Conservation (phyloP, 2,888 invertebrate species). For the Tetragnatha montana region DNA sequence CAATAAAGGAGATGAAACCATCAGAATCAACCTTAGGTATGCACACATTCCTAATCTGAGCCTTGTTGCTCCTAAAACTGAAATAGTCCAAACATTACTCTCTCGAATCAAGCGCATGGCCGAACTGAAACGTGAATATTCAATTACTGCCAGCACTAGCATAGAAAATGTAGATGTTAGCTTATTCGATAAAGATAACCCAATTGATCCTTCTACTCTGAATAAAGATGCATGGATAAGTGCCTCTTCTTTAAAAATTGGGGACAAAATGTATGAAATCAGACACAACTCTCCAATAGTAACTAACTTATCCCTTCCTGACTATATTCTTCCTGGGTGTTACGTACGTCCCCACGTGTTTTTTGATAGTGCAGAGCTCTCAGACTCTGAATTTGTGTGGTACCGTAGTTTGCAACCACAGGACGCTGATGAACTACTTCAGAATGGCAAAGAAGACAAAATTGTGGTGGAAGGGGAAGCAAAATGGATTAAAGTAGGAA, state of each 20-base stretch:
- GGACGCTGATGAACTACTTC: not conserved
- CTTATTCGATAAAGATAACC: constrained; percentile 35
- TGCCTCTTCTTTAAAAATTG: constrained; percentile 79
- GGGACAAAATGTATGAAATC: constrained; percentile 80
- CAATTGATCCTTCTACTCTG: constrained; percentile 44
- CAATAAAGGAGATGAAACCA: not conserved
- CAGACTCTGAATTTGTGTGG: constrained; percentile 83
- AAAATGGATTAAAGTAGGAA: constrained; percentile 81
- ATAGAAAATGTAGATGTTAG: constrained; percentile 38
- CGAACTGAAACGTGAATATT: constrained; percentile 27
- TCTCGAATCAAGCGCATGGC: constrained; percentile 30
- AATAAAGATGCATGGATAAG: constrained; percentile 70
- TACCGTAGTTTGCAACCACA: constrained; percentile 75
- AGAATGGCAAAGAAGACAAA: constrained; percentile 52
- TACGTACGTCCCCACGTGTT: constrained; percentile 86
- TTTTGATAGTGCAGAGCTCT: constrained; percentile 80
- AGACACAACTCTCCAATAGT: constrained; percentile 87
- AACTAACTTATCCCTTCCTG: constrained; percentile 81
- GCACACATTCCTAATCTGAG: not conserved
- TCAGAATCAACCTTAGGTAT: constrained; percentile 18
- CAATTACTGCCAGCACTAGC: not conserved
- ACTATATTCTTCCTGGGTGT: constrained; percentile 84
- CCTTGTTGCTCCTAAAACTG: constrained; percentile 15
- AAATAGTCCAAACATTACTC: constrained; percentile 13
- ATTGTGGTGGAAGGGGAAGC: constrained; percentile 74